Conservation (phyloP, 2,113 vertebrate genomes). For the Tupaia tana region DNA sequence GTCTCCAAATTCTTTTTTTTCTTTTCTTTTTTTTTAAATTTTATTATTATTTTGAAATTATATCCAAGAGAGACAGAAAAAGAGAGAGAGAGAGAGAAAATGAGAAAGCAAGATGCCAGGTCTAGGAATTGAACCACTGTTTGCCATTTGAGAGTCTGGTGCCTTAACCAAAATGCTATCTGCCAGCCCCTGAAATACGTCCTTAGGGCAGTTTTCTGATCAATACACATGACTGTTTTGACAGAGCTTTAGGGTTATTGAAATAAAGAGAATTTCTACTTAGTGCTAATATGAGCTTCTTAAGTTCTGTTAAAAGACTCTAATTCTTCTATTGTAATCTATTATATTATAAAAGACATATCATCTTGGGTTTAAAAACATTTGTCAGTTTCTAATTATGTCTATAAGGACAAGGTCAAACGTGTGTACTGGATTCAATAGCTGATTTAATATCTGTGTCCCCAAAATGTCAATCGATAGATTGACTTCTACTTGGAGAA, state of each 20-base stretch:
- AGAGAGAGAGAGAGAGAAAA: no score
- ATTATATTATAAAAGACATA: background rate
- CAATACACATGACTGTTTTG: background rate
- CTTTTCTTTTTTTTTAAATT: no score
- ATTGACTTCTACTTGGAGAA: background rate
- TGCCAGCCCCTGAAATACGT: no score
- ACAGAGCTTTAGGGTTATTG: background rate
- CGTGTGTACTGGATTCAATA: background rate
- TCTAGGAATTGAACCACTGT: no score
- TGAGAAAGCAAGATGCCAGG: no score
- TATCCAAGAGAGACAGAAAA: no score
- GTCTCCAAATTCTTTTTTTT: background rate
- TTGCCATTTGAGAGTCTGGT: no score
- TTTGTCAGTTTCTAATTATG: constrained; percentile 18
- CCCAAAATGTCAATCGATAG: background rate
- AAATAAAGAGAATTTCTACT: background rate
- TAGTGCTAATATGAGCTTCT: background rate
- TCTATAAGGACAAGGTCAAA: background rate
- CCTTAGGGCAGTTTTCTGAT: background rate
- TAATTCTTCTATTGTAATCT: background rate
- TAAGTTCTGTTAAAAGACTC: background rate
- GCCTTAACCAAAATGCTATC: no score
- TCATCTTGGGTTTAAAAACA: background rate
- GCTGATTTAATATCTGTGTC: background rate
- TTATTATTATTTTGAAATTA: no score